phyloP scores from a whole-genome alignment of 1,140 invertebrate species.

The Phymorhynchus buccinoides region DNA sequence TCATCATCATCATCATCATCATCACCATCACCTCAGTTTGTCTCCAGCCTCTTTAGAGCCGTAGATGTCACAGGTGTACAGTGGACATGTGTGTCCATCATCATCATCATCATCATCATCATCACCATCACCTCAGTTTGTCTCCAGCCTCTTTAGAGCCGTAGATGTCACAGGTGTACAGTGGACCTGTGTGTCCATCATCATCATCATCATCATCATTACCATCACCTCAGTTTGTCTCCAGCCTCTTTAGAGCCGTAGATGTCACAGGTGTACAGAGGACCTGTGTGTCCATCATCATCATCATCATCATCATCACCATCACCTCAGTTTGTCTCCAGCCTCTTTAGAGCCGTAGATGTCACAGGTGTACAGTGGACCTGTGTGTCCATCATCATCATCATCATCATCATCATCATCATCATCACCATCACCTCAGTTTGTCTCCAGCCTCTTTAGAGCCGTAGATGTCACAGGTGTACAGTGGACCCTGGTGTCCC shows the following conservation, averaged over 20 bases:
- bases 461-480: conserved; percentile 92
- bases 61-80: conserved; percentile 86
- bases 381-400: conserved; percentile 80
- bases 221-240: too few species aligned
- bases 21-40: conserved; percentile 63
- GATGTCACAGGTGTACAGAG: too few species aligned
- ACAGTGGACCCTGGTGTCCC: conserved; percentile 83
- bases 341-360: conserved; percentile 87
- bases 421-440: conserved; percentile 75
- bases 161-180: conserved; percentile 94
- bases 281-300: conserved; percentile 36
- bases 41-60: conserved; percentile 83
- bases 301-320: background rate
- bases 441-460: conserved; percentile 82
- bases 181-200: conserved; percentile 82
- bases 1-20: too few species aligned
- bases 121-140: conserved; percentile 76
- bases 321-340: conserved; percentile 75
- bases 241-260: too few species aligned
- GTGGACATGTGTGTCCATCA: conserved; percentile 82
- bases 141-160: conserved; percentile 83
- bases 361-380: conserved; percentile 82
- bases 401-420: conserved; percentile 69
- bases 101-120: conserved; percentile 76
- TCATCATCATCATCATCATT: conserved; percentile 75